Percentiles rank a stretch among this genome's conserved stretches.
Conservation (phyloP, 1,140 invertebrate genomes). For the fruit fly (Drosophila melanogaster) region Release_6_plus_ISO1_MT NC_004354.4:9823001-9823500, state of each 20-base stretch:
- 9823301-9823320: constrained; percentile 39
- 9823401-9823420: neutral
- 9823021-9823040: neutral
- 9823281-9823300: constrained; percentile 38
- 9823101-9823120: constrained; percentile 30
- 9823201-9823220: neutral
- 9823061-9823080: constrained; percentile 62
- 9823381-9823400: constrained; percentile 22
- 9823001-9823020: constrained; percentile 1
- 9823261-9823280: constrained; percentile 38
- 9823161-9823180: neutral
- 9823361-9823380: constrained; percentile 15
- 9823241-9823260: constrained; percentile 30
- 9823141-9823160: no score
- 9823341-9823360: neutral
- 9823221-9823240: constrained; percentile 4
- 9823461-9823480: neutral
- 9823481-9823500: neutral
- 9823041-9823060: constrained; percentile 9
- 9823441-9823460: no score
- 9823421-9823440: neutral
- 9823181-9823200: constrained; percentile 7
- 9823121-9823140: constrained; percentile 33
- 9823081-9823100: constrained; percentile 61
- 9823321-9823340: constrained; percentile 17